These are phyloP conservation scores for Abrostola triplasia DNA, from an alignment of 2,888 invertebrate species.

Conservation along the genomic window DNA sequence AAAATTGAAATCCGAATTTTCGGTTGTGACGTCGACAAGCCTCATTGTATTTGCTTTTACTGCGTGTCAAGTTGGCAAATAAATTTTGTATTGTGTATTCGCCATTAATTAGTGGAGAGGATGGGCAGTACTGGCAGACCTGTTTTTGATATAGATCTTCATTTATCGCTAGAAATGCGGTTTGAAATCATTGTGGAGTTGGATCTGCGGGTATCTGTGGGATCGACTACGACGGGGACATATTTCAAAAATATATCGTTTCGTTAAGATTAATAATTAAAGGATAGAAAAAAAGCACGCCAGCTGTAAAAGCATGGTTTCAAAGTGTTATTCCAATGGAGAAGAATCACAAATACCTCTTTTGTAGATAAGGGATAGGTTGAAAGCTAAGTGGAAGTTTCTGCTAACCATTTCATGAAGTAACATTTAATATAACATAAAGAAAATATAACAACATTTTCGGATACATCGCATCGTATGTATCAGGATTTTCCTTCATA, in stretches of 20 bases:
- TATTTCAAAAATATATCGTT: no score
- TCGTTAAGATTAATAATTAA: no score
- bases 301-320: no score
- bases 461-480: conserved; percentile 32
- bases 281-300: no score
- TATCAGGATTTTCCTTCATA: conserved; percentile 29
- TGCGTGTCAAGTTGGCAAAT: conserved; percentile 62
- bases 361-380: no score
- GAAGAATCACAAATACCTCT: no score
- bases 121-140: conserved; percentile 13
- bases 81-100: conserved; percentile 57
- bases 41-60: conserved; percentile 66
- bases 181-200: not conserved
- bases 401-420: no score
- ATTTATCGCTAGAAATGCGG: conserved; percentile 24
- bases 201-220: not conserved
- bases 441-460: conserved; percentile 15
- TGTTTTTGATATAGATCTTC: conserved; percentile 21
- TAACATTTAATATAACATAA: not conserved
- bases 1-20: conserved; percentile 66
- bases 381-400: no score
- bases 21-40: conserved; percentile 68
- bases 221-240: not conserved
- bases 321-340: no score
- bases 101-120: conserved; percentile 51